Base-by-base conservation (phyloP, 1,140 invertebrate species). In the Nasonia longicornis region DNA sequence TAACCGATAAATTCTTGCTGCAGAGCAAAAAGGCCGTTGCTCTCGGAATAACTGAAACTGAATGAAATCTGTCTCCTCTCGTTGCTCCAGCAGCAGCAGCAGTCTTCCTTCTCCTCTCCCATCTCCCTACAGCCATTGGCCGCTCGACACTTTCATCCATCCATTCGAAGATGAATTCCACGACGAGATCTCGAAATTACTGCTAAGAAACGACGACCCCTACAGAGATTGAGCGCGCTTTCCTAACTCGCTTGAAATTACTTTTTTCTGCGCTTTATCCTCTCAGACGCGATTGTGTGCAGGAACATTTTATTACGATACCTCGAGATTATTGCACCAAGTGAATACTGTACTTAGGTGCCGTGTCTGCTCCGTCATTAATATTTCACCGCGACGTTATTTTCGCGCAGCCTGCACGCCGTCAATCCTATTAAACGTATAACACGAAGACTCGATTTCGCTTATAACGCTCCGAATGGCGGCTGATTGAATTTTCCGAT, bases 181-280 rank as follows among this genome's bases (percentile, higher is more conserved):
- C 67, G 73, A 42, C 67, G 73, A 84, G 77, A 84, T 83, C 81
- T 84, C 84, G 80, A 84, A 84, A 85, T 83, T 83, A 81, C 83
- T 78, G 83, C 26, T 77, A 77, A 77, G 20, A 77, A 64, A 74
- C 82, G 75, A 74, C 81, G 83, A 71, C 83, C 83, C 83, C 83
- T 83, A 31, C 80, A 80, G 82, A 79, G 83, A 66, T 72, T 80
- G 52, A 45, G 79, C 72, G 11, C 29, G 3, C 12, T 22, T 26
- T 35, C 67, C 67, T 31, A 11, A 11, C 31, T 16, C 77, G 83
- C 83, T 84, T 77, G 84, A 83, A 83, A 84, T 85, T 85, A 84
- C 84, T 84, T 84, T 84, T 84, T 84, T 45, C 42, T 67, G 69
- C 14, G 7, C 38, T 42, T 42, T 42, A 42, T 1, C 45, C 12